Conservation (phyloP, 2,797 vertebrate species). For the Rallus crepitans region DNA sequence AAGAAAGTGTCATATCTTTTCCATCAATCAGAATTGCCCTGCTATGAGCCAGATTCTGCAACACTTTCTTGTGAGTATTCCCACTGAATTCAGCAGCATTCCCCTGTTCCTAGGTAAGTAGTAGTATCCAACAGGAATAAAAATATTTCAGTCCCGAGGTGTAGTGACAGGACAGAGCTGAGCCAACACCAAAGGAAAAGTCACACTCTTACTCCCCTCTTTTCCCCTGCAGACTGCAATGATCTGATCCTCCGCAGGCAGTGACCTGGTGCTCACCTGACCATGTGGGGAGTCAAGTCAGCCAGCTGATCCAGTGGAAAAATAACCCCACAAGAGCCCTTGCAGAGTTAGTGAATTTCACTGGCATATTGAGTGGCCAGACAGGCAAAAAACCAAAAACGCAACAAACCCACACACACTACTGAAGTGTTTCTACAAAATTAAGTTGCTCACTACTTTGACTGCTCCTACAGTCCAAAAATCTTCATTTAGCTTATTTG, state of each 20-base stretch:
- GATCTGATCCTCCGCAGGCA: neutral
- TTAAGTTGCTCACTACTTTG: neutral
- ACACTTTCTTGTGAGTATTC: neutral
- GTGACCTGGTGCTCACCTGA: neutral
- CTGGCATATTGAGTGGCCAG: neutral
- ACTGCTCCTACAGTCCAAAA: neutral
- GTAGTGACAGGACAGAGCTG: neutral
- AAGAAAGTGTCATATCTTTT: neutral
- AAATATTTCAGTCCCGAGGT: neutral
- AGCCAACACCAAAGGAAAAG: neutral
- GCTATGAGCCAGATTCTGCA: neutral
- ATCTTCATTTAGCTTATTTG: neutral
- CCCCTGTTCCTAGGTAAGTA: neutral
- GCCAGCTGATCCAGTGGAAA: neutral
- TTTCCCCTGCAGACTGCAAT: neutral
- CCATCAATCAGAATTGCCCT: neutral
- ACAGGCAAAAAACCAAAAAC: neutral
- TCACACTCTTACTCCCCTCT: neutral
- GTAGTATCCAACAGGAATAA: neutral
- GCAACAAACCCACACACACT: neutral
- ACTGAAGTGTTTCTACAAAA: neutral
- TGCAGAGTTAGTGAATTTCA: neutral
- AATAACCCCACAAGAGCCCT: neutral
- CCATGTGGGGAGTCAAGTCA: neutral
- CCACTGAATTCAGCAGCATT: neutral